Base-by-base conservation (phyloP, 2,113 vertebrate species). In the Emydura subglobosa region DNA sequence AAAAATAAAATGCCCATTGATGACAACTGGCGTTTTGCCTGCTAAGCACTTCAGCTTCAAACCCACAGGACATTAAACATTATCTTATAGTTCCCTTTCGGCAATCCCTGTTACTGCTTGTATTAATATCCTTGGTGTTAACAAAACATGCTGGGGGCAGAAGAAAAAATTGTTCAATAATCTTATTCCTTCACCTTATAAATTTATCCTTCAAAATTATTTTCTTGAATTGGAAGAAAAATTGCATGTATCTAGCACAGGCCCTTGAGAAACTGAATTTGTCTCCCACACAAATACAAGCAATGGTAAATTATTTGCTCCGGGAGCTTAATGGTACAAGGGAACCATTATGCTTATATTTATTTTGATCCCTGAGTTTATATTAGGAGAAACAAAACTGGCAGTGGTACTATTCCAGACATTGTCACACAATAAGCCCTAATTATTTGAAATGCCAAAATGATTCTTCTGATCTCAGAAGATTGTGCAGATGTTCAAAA, bases 51-150 rank as follows among this genome's bases (percentile, higher is more conserved):
- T 72, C n/a, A 72, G 19, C 9, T 39, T 39, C 9, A 72, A 22
- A 39, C n/a, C 65, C 34, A 47, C 25, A 96, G 96, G 96, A 96
- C 97, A 96, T 97, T 84, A 88, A 96, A 54, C 86, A 91, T 96
- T 93, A 94, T 96, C 94, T 93, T 96, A 91, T 89, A 96, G 95
- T 96, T 97, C 93, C 96, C 91, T 57, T 97, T 96, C 92, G 92
- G 91, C 88, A 72, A 90, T 95, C 83, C 78, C 91, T 95, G 96
- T 96, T 95, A 95, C 96, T 96, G 76, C 87, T 87, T 0, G 1
- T 31, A 81, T 95, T 94, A 93, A 95, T 93, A 85, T 89, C 91
- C 86, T 94, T 96, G 94, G 93, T 96, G 82, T 80, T 81, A 91
- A 68, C 50, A 96, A 84, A 76, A 84, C 1, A 8, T 86, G 92